Evolutionary conservation across 2,797 vertebrate genomes (phyloP).

Genomic region (Chelonia mydas): DNA sequence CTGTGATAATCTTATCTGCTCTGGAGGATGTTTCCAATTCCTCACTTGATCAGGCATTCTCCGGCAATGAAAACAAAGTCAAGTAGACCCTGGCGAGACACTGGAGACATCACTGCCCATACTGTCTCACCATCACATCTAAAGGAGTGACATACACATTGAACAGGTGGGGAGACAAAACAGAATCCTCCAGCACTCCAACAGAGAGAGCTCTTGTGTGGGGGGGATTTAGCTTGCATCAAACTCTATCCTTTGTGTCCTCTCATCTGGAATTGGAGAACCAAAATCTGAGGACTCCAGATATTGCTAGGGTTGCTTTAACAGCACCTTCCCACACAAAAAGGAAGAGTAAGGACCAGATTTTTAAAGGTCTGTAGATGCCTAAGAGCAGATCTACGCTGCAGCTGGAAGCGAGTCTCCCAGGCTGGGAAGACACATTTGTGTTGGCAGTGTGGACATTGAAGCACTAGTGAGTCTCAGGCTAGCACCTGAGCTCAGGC

Average conservation of each 20-base stretch:
- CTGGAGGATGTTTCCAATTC: not conserved
- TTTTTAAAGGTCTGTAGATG: too few relatives aligned
- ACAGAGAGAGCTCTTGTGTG: not conserved
- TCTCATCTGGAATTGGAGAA: not conserved
- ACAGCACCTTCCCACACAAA: not conserved
- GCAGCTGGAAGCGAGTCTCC: too few relatives aligned
- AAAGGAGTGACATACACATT: not conserved
- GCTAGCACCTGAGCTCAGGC: too few relatives aligned
- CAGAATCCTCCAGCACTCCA: not conserved
- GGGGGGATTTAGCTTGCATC: not conserved
- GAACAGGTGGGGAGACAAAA: not conserved
- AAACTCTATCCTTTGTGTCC: not conserved
- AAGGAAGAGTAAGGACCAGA: not conserved
- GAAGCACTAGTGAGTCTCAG: too few relatives aligned
- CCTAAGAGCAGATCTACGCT: too few relatives aligned
- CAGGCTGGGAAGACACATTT: too few relatives aligned
- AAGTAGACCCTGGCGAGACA: not conserved
- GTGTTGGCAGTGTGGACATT: too few relatives aligned
- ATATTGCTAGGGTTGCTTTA: not conserved
- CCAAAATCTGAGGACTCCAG: not conserved
- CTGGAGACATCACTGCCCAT: not conserved
- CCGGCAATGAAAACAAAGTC: not conserved
- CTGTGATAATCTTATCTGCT: not conserved
- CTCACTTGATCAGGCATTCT: not conserved
- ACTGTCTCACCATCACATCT: not conserved